Base-by-base conservation (phyloP, 2,113 vertebrate species). In the Syrrhaptes paradoxus region DNA sequence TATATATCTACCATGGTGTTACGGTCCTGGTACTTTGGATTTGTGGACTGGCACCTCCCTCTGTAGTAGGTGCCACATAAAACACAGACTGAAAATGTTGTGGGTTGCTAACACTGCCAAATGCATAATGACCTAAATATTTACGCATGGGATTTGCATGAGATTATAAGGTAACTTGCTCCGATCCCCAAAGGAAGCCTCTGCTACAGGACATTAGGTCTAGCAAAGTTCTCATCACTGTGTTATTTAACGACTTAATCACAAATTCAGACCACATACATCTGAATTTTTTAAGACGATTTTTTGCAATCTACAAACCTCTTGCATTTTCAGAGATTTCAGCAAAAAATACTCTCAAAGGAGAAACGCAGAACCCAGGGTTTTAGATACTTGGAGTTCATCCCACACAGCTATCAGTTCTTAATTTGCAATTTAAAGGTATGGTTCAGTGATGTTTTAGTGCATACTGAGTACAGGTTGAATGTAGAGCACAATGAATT, bases 61-160 rank as follows among this genome's bases (percentile, higher is more conserved):
- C 11, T 18, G 45, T 10, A 6, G 38, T 36, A 75, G 17, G 43
- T 65, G 34, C 57, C 38, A 38, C 55, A 55, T 38, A 59, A 75
- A 92, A 51, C 41, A 82, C 43, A 84, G 25, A 34, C 57, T 62
- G 57, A 49, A 87, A 74, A 28, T 91, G 13, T 1, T 49, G 17
- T 34, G 61, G 46, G 28, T 87, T 94, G 78, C 87, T 68, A 87
- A 82, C 28, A 32, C 72, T 89, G 57, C 55, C 38, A 57, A 32
- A 63, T 59, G 43, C 17, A 59, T 51, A 84, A 84, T 36, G 38
- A 70, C 43, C 28, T 85, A 77, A 90, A 85, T 75, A 91, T 92
- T 85, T 82, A 87, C 8, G 1, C 26, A 78, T 6, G 20, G n/a
- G 80, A 95, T 87, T 2, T 74, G 13, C 38, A 71, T 46, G 26